phyloP scores from a whole-genome alignment of 2,888 invertebrate genomes.

The Liopterus haemorrhoidalis region DNA sequence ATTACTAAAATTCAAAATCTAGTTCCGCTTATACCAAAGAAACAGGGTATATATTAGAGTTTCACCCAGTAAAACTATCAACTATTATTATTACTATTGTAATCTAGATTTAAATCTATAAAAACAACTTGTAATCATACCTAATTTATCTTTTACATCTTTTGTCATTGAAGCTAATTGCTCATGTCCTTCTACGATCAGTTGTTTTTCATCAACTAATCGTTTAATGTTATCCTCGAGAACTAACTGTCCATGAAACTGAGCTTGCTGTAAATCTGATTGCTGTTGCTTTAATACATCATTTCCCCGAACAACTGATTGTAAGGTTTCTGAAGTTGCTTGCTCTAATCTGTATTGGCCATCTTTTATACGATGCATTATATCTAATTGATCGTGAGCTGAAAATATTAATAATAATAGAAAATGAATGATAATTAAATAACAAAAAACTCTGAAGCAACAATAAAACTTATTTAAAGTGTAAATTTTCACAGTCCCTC shows the following conservation, averaged over 20 bases:
- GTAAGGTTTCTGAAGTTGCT: slow-evolving; percentile 45
- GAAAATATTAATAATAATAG: slow-evolving; percentile 14
- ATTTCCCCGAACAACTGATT: slow-evolving; percentile 46
- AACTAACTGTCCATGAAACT: slow-evolving; percentile 47
- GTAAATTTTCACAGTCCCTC: too few species aligned
- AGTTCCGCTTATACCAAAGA: too few species aligned
- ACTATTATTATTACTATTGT: too few species aligned
- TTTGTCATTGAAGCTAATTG: slow-evolving; percentile 52
- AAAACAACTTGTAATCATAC: too few species aligned
- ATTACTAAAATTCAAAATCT: too few species aligned
- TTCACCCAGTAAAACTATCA: too few species aligned
- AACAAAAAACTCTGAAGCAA: background rate
- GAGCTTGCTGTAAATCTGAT: slow-evolving; percentile 47
- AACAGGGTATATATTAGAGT: too few species aligned
- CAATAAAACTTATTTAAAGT: slow-evolving; percentile 4
- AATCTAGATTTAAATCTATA: too few species aligned
- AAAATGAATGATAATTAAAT: slow-evolving; percentile 6
- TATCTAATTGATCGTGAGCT: slow-evolving; percentile 48
- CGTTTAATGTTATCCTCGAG: slow-evolving; percentile 53
- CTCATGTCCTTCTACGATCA: slow-evolving; percentile 54
- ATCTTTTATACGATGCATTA: slow-evolving; percentile 42
- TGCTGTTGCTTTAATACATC: slow-evolving; percentile 50
- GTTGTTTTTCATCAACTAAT: slow-evolving; percentile 53
- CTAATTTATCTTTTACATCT: slow-evolving; percentile 51
- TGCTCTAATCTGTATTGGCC: slow-evolving; percentile 47